phyloP scores from a whole-genome alignment of 2,888 invertebrate species.

The Polydrusus pterygomalis region DNA sequence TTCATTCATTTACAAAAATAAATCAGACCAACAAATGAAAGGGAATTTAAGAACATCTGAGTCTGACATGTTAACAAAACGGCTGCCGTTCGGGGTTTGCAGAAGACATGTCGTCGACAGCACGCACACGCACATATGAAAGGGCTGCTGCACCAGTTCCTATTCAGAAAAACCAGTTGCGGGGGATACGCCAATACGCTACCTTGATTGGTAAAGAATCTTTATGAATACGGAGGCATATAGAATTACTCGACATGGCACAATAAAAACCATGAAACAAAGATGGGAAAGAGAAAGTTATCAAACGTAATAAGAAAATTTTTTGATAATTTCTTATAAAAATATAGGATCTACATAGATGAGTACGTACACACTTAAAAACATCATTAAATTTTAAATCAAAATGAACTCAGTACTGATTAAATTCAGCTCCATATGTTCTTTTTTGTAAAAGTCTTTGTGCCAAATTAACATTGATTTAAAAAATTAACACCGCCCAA shows the following conservation, averaged over 20 bases:
- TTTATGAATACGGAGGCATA: conserved; percentile 14
- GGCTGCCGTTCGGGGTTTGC: conserved; percentile 37
- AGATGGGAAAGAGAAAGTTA: not conserved
- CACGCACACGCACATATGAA: conserved; percentile 38
- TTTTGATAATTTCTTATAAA: not conserved
- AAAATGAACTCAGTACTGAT: too few relatives aligned
- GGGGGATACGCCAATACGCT: conserved; percentile 28
- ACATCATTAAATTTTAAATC: too few relatives aligned
- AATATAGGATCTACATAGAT: too few relatives aligned
- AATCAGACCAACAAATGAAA: conserved; percentile 66
- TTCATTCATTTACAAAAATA: conserved; percentile 27
- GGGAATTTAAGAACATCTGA: conserved; percentile 72
- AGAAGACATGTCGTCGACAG: conserved; percentile 40
- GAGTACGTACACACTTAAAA: too few relatives aligned
- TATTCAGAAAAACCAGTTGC: conserved; percentile 36
- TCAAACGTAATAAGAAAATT: not conserved
- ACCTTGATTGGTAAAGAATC: conserved; percentile 33
- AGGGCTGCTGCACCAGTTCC: conserved; percentile 41
- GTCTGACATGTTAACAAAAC: conserved; percentile 74
- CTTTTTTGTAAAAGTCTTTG: too few relatives aligned
- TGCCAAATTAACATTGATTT: too few relatives aligned
- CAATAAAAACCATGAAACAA: not conserved
- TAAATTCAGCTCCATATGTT: too few relatives aligned
- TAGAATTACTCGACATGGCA: not conserved
- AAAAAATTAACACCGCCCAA: too few relatives aligned